Evolutionary conservation across 2,797 vertebrate genomes (phyloP), one percentile per base, ranked within the genome.

Genomic region (Argya squamiceps): DNA sequence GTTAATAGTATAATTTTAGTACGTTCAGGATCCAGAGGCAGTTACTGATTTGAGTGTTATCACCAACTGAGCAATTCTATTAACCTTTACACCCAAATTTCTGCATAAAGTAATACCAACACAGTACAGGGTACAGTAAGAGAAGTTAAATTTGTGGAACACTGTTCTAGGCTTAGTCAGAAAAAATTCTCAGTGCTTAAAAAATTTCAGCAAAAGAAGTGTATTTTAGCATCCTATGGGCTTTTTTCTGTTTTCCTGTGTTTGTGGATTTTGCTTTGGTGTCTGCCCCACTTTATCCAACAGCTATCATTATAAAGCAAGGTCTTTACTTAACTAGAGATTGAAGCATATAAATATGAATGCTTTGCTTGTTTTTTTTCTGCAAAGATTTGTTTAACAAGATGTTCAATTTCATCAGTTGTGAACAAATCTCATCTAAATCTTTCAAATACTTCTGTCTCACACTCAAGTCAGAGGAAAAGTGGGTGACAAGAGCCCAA

Each of bases 201-300:
- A 24, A 81, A 43, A 15, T 30, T 71, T 58, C n/a, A 80, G 3
- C 3, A 71, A 36, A 3, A 59, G 56, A 71, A 37, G 21, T n/a
- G 4, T 6, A 60, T 52, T 92, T 71, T 56, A 82, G 12, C 36
- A 64, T 37, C 34, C 50, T 21, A 52, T 22, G 8, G 4, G 10
- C 8, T 73, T 88, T 30, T 2, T 27, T 47, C 50, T 10, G 0
- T 21, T 88, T 59, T 43, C 6, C 6, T 36, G 3, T 47, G 29
- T 43, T 74, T 83, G 12, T 74, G 14, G 17, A 76, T 64, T 84
- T 55, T 71, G 4, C 34, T 92, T 90, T 70, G 12, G 13, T 39
- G 46, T 37, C 23, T 0, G 0, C 9, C 2, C 2, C 1, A 0
- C 5, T 27, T 16, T 21, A 2, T 11, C 4, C 46, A 84, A 39